Base-by-base conservation (phyloP, 2,797 vertebrate genomes). In the Acomys russatus region DNA sequence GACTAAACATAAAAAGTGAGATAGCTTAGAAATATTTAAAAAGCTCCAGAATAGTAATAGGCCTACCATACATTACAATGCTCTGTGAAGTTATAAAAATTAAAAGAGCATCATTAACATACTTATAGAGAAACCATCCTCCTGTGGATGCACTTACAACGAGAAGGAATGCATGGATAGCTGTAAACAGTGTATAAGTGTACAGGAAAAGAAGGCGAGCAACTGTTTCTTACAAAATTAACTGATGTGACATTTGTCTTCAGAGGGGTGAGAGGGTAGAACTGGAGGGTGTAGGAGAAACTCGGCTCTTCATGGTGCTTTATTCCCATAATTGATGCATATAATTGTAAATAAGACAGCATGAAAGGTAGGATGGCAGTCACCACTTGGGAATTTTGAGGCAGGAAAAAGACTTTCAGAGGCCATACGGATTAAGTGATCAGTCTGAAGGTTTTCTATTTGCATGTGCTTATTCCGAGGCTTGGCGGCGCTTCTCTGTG, bases 301-400 rank as follows among this genome's bases (percentile, higher is more conserved):
- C 23, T 78, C 56, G 51, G 28, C 12, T 49, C 71, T 44, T 82
- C 10, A 4, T 11, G 9, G 35, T 76, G 64, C n/a, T 84, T 83
- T 76, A 64, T 10, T 88, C 93, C 89, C 66, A 77, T 3, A 10
- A 79, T 68, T 77, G 71, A 35, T 79, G 77, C 3, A 15, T 35
- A 11, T 71, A 49, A 70, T 56, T 95, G 85, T 78, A 95, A 63
- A 88, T 90, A 93, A 82, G 91, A 64, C 22, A 82, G 3, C 71
- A 38, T n/a, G 9, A 88, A 64, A 94, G 64, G 35, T 80, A 94
- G 61, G 23, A 33, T 84, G 28, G 1, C 38, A 77, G 33, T 82
- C 49, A 54, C 49, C 93, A 76, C 15, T 12, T 44, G 25, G 73
- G 6, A 82, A 71, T 25, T 82, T 49, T 22, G n/a, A 35, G 49